Percentiles rank a stretch among this genome's conserved stretches.
Conservation (phyloP, 2,888 invertebrate genomes). For the Drosophila mulleri region DNA sequence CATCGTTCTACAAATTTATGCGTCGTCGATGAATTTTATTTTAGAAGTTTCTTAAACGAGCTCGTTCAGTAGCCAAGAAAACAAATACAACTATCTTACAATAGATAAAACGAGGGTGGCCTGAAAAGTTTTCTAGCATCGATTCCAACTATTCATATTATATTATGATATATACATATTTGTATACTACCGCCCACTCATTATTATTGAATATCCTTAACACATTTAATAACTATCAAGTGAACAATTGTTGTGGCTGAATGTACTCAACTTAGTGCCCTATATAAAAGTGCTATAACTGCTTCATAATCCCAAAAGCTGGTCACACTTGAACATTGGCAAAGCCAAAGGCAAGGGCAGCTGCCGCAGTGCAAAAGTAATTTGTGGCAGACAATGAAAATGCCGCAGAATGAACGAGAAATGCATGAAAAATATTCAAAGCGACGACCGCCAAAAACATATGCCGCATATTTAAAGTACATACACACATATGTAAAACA, state of each 20-base stretch:
- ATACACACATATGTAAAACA: conserved; percentile 54
- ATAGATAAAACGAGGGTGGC: not conserved
- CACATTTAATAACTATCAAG: not conserved
- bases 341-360: conserved; percentile 26
- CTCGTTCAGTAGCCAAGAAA: not conserved
- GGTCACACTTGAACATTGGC: conserved; percentile 18
- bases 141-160: not conserved
- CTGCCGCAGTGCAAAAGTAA: conserved; percentile 56
- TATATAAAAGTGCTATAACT: not conserved
- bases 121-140: not conserved
- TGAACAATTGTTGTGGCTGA: conserved; percentile 1
- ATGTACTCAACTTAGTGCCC: not conserved
- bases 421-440: conserved; percentile 58
- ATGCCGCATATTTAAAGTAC: conserved; percentile 61
- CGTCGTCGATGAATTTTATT: not conserved
- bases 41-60: not conserved
- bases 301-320: conserved; percentile 25
- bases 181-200: not conserved
- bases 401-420: conserved; percentile 43
- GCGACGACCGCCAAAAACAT: conserved; percentile 55
- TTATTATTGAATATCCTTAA: not conserved
- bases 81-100: not conserved
- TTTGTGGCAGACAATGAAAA: conserved; percentile 50
- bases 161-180: no score
- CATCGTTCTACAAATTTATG: not conserved